Evolutionary conservation across 2,113 vertebrate genomes (phyloP), one percentile per base, ranked within the genome.

Genomic region (Plecturocebus donacophilus): DNA sequence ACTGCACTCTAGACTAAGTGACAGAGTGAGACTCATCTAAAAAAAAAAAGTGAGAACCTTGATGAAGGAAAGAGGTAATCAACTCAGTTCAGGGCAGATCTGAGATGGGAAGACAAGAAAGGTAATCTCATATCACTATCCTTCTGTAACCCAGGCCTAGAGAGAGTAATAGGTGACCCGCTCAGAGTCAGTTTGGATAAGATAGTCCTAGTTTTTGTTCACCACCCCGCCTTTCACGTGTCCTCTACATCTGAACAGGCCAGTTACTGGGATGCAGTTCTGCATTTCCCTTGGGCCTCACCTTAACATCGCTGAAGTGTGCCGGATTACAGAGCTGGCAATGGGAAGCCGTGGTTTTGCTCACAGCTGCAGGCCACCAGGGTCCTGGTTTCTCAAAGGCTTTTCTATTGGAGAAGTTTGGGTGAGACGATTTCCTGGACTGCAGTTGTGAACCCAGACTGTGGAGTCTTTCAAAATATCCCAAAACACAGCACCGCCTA

Each of bases 401-500:
- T 73, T 87, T 61, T 47, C 83, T 71, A 5, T 42, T 21, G 45
- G 21, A 70, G 91, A 13, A 2, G 45, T 38, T 81, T 73, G 47
- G 52, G 23, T 1, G 12, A 30, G 17, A 7, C 14, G 61, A 64
- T 86, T 95, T 94, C 87, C 75, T 71, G 45, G 56, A 75, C 76
- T 30, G 91, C 54, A 40, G 64, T 30, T 96, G 66, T 30, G 76
- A 82, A 27, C n/a, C 88, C 71, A 76, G 71, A 91, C 92, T 95
- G 73, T 52, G 54, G 38, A 87, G 71, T 45, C 92, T 96, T 93
- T 96, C 92, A 92, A 82, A 88, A 30, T 11, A 42, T 20, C 68
- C 27, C 42, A n/a, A 42, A 84, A 40, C 49, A 14, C 49, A 38
- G 40, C 12, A 16, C 68, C 11, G 89, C 82, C 54, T 93, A 54